Conservation (phyloP, 1,140 invertebrate species). For the Aporrectodea caliginosa region DNA sequence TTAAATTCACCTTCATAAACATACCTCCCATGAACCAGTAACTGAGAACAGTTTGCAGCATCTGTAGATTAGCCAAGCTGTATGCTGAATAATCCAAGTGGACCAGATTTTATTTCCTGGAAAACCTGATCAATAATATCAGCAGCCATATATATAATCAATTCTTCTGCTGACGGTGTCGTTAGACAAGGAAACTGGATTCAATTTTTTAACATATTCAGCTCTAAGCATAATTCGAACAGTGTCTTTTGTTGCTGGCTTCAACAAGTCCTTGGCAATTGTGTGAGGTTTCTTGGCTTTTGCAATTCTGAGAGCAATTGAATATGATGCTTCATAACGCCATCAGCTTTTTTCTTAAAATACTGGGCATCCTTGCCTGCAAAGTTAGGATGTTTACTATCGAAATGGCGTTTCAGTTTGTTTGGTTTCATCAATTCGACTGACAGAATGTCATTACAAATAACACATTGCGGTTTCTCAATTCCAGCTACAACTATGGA, state of each 20-base stretch:
- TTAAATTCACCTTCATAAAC: slow-evolving; percentile 31
- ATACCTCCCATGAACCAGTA: slow-evolving; percentile 39
- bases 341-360: slow-evolving; percentile 37
- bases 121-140: slow-evolving; percentile 37
- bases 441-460: slow-evolving; percentile 35
- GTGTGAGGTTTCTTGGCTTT: slow-evolving; percentile 50
- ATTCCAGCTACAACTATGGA: slow-evolving; percentile 1
- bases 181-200: slow-evolving; percentile 35
- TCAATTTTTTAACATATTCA: slow-evolving; percentile 32
- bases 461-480: slow-evolving; percentile 29
- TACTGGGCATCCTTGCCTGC: slow-evolving; percentile 23
- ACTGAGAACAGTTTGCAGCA: slow-evolving; percentile 34
- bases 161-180: slow-evolving; percentile 38
- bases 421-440: slow-evolving; percentile 36
- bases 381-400: slow-evolving; percentile 33
- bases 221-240: slow-evolving; percentile 44
- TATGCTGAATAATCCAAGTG: slow-evolving; percentile 33
- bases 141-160: slow-evolving; percentile 33
- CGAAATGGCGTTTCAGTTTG: slow-evolving; percentile 39
- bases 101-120: slow-evolving; percentile 33
- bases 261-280: slow-evolving; percentile 48
- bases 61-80: slow-evolving; percentile 41
- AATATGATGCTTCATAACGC: slow-evolving; percentile 37
- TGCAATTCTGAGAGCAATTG: slow-evolving; percentile 38
- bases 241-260: slow-evolving; percentile 45